phyloP scores from a whole-genome alignment of 1,140 invertebrate species.

The Steinernema khuongi region DNA sequence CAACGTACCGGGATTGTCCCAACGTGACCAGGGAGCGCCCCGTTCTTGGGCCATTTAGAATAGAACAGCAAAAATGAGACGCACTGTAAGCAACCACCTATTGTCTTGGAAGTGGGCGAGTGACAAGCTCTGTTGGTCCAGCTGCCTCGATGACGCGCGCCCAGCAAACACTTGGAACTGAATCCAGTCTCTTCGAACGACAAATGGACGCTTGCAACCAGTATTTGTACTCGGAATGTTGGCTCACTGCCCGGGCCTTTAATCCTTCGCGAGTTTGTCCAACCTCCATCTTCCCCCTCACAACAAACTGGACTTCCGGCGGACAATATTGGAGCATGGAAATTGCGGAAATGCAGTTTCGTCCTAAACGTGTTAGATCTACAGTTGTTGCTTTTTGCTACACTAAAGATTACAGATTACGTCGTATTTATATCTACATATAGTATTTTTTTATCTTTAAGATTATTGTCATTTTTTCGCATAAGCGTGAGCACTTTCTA shows the following conservation, averaged over 20 bases:
- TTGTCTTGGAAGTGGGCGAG: not conserved
- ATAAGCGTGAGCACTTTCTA: too few relatives aligned
- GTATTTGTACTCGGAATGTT: not conserved
- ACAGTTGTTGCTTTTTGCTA: too few relatives aligned
- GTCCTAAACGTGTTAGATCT: too few relatives aligned
- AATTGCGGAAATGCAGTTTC: too few relatives aligned
- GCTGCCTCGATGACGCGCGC: not conserved
- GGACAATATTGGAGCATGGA: not conserved
- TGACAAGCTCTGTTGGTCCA: not conserved
- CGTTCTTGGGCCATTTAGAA: not conserved
- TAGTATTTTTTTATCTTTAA: too few relatives aligned
- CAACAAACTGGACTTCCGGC: slow-evolving; percentile 12
- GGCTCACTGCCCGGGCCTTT: not conserved
- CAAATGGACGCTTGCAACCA: not conserved
- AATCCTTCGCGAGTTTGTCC: not conserved
- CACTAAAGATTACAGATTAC: too few relatives aligned
- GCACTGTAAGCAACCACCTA: not conserved
- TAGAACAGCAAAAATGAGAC: not conserved
- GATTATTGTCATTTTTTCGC: too few relatives aligned
- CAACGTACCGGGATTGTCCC: slow-evolving; percentile 4
- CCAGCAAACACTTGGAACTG: slow-evolving; percentile 4
- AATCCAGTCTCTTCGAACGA: not conserved
- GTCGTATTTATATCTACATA: too few relatives aligned
- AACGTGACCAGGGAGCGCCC: not conserved
- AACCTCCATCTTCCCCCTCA: not conserved